These are phyloP conservation scores for Myotis lucifugus DNA, from an alignment of 2,113 vertebrate species.

Conservation along the genomic window DNA sequence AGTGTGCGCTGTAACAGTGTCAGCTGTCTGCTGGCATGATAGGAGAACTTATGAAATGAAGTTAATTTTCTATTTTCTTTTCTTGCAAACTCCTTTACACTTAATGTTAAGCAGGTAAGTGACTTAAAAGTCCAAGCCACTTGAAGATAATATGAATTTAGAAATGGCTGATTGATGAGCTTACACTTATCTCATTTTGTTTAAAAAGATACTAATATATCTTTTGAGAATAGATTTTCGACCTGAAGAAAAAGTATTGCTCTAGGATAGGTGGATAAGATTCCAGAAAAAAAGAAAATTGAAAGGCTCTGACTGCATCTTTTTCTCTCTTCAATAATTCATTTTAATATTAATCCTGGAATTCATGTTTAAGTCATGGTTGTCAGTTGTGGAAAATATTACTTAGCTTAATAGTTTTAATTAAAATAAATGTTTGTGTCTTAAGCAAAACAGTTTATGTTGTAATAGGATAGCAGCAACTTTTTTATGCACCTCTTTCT, in stretches of 20 bases:
- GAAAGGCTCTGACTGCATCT: background rate
- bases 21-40: conserved; percentile 64
- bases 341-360: conserved; percentile 62
- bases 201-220: conserved; percentile 62
- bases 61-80: conserved; percentile 74
- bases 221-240: conserved; percentile 68
- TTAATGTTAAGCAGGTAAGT: conserved; percentile 74
- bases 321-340: conserved; percentile 6
- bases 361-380: conserved; percentile 74
- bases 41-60: conserved; percentile 68
- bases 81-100: conserved; percentile 63
- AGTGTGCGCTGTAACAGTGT: conserved; percentile 59
- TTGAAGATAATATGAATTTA: conserved; percentile 69
- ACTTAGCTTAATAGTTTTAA: conserved; percentile 83
- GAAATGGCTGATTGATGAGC: conserved; percentile 64
- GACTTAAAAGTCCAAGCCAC: conserved; percentile 61
- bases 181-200: conserved; percentile 68
- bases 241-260: conserved; percentile 40
- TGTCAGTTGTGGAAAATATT: conserved; percentile 78
- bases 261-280: conserved; percentile 32
- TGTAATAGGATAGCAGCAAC: conserved; percentile 78
- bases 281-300: background rate
- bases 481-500: conserved; percentile 80
- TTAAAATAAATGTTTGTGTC: conserved; percentile 84
- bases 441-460: conserved; percentile 82